phyloP scores from a whole-genome alignment of 2,888 invertebrate species.

The Petrolisthes cinctipes region DNA sequence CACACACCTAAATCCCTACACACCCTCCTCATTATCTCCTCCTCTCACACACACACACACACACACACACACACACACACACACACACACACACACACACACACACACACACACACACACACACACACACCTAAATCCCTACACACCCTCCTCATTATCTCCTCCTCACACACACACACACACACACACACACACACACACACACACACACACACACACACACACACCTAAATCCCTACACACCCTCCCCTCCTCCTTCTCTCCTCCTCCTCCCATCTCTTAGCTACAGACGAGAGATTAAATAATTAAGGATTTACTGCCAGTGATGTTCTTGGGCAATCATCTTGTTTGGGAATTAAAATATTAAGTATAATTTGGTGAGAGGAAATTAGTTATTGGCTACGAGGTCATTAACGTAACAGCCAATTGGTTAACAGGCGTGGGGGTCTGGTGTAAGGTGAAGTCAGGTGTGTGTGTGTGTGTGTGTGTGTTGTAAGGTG shows the following conservation, averaged over 20 bases:
- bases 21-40: neutral
- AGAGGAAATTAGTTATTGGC: too few relatives aligned
- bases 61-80: slow-evolving; percentile 1
- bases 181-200: neutral
- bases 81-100: neutral
- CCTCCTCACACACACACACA: neutral
- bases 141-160: neutral
- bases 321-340: neutral
- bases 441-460: too few relatives aligned
- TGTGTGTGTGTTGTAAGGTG: neutral
- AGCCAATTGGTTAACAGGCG: too few relatives aligned
- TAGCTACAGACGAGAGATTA: neutral
- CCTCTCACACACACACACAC: neutral
- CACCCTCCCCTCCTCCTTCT: neutral
- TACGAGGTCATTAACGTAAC: too few relatives aligned
- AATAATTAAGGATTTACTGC: neutral
- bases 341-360: neutral
- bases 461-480: neutral
- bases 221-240: neutral
- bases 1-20: neutral
- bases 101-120: neutral
- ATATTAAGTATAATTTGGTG: too few relatives aligned
- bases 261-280: neutral
- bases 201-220: slow-evolving; percentile 7
- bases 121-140: neutral